Evolutionary conservation across 30 jellyfish, hydroid and myxozoan species (phyloP).

Genomic region (Pelagia noctiluca): DNA sequence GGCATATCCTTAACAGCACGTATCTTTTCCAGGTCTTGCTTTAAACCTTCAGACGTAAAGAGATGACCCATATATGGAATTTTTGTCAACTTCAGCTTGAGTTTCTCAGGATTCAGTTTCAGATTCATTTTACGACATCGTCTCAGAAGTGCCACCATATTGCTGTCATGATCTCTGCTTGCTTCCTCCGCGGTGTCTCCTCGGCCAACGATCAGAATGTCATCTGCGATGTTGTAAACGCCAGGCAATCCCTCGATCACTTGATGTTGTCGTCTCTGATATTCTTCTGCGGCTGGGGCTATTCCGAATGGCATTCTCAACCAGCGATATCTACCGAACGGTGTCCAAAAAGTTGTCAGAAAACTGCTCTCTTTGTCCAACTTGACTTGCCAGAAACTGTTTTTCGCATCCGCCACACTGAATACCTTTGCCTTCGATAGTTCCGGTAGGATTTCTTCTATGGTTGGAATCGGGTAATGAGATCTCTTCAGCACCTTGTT

Average conservation of each 20-base stretch:
- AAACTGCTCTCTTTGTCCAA: constrained; percentile 4
- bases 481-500: no score
- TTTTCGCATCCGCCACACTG: no score
- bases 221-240: constrained; percentile 26
- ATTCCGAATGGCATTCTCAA: constrained; percentile 47
- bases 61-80: constrained; percentile 44
- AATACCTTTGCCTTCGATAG: no score
- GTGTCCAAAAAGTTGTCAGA: constrained; percentile 43
- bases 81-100: constrained; percentile 15
- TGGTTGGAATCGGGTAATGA: no score
- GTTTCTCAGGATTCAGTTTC: constrained; percentile 35
- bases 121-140: neutral
- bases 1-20: constrained; percentile 23
- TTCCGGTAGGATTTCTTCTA: no score
- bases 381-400: constrained; percentile 26
- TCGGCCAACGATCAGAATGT: constrained; percentile 31
- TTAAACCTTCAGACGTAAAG: constrained; percentile 16
- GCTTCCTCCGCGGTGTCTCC: constrained; percentile 45
- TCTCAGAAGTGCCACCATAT: constrained; percentile 18
- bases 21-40: constrained; percentile 44
- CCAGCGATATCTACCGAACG: constrained; percentile 40
- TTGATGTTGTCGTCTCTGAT: constrained; percentile 28
- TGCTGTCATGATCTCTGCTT: constrained; percentile 22
- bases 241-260: constrained; percentile 14
- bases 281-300: constrained; percentile 38